A percentile compares a stretch with the other conserved stretches of the same genome.
Evolutionary conservation across 2,888 invertebrate genomes (phyloP).

Genomic region (Drosophila neonasuta): DNA sequence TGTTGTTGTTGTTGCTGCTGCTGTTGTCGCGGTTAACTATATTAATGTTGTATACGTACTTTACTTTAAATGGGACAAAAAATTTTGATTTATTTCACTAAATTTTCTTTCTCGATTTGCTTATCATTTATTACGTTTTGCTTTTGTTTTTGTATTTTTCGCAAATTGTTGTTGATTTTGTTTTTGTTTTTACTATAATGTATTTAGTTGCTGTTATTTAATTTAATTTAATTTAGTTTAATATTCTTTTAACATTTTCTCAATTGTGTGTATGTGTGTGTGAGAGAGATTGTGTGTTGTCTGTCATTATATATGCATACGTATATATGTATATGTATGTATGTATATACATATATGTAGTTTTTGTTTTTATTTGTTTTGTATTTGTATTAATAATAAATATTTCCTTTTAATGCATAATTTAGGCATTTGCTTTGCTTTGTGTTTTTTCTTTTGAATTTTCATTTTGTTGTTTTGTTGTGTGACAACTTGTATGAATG

Average conservation of each 20-base stretch:
- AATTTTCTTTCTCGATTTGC: slow-evolving; percentile 29
- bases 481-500: background rate
- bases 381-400: slow-evolving; percentile 46
- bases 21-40: slow-evolving; percentile 19
- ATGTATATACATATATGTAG: slow-evolving; percentile 25
- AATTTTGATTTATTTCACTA: slow-evolving; percentile 78
- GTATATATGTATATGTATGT: slow-evolving; percentile 18
- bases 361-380: slow-evolving; percentile 15
- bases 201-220: slow-evolving; percentile 29
- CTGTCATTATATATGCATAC: slow-evolving; percentile 17
- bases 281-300: slow-evolving; percentile 9
- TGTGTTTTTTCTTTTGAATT: slow-evolving; percentile 20
- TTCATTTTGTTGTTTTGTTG: slow-evolving; percentile 15
- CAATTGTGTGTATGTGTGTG: slow-evolving; percentile 23
- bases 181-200: slow-evolving; percentile 43
- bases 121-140: slow-evolving; percentile 47
- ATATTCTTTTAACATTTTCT: slow-evolving; percentile 22
- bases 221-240: slow-evolving; percentile 14
- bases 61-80: slow-evolving; percentile 66
- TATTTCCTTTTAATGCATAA: slow-evolving; percentile 63
- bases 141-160: slow-evolving; percentile 20
- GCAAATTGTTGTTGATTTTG: slow-evolving; percentile 23
- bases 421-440: slow-evolving; percentile 61
- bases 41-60: slow-evolving; percentile 38
- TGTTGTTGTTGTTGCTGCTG: slow-evolving; percentile 25